Percentiles rank a stretch among this genome's conserved stretches.
Conservation (phyloP, 2,113 vertebrate genomes). For the Bombycilla garrulus region DNA sequence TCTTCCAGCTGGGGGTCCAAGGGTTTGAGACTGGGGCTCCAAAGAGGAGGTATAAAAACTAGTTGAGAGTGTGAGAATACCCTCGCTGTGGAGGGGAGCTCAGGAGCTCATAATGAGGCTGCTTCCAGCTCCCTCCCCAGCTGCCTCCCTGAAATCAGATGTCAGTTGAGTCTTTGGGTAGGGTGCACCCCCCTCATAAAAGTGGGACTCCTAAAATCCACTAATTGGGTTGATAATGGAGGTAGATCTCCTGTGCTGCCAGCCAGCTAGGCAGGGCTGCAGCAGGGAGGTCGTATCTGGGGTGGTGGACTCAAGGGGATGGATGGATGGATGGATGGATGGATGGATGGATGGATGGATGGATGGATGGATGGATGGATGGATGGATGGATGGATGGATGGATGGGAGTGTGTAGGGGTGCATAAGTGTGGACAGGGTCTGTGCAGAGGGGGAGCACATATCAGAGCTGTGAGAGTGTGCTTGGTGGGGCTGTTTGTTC, state of each 20-base stretch:
- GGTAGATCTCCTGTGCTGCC: background rate
- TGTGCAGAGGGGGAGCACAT: background rate
- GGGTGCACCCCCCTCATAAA: accelerated
- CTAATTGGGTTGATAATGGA: background rate
- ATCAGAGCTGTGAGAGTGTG: background rate
- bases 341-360: background rate
- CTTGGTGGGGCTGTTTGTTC: background rate
- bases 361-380: background rate
- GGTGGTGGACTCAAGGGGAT: background rate
- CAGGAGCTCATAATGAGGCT: background rate
- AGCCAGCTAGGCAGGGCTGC: background rate
- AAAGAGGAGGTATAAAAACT: background rate
- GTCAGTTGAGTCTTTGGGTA: background rate
- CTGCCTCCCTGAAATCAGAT: accelerated
- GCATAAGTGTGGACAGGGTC: accelerated
- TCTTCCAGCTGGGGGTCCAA: accelerated
- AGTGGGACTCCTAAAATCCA: background rate
- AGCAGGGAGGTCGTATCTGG: accelerated
- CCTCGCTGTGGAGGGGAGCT: background rate
- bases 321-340: background rate
- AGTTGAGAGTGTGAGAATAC: background rate
- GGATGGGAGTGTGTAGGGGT: background rate
- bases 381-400: background rate
- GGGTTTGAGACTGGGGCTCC: background rate
- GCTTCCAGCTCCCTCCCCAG: background rate